A percentile compares a stretch with the other conserved stretches of the same genome.
These are phyloP conservation scores for Megaustenia siamemsis DNA, from an alignment of 2,888 invertebrate species.

Conservation along the genomic window DNA sequence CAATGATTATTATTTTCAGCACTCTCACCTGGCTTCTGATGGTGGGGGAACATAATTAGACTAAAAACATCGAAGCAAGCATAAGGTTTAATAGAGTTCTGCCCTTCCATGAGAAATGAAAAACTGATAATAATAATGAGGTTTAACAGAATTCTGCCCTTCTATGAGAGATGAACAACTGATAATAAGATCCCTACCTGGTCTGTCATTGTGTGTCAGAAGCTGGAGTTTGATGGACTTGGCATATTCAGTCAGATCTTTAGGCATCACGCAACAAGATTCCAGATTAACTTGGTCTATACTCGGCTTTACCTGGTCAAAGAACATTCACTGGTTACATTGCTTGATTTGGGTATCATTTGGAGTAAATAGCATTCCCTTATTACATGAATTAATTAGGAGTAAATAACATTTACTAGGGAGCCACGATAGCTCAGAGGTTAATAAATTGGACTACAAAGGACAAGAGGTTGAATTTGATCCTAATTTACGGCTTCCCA, in stretches of 20 bases:
- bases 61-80: neutral
- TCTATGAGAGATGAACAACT: neutral
- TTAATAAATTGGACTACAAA: too few species aligned
- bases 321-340: neutral
- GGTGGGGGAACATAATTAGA: too few species aligned
- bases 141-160: neutral
- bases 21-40: too few species aligned
- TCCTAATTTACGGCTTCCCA: too few species aligned
- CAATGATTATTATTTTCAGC: too few species aligned
- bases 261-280: conserved; percentile 95
- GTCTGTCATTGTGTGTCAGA: conserved; percentile 96
- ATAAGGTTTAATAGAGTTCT: neutral
- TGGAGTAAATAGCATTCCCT: too few species aligned
- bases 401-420: too few species aligned
- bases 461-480: too few species aligned
- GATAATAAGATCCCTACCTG: conserved; percentile 83
- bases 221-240: conserved; percentile 94
- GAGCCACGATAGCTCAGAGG: too few species aligned
- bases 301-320: conserved; percentile 86
- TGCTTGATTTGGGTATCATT: too few species aligned
- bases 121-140: neutral
- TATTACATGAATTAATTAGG: too few species aligned
- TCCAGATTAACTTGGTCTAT: conserved; percentile 96
- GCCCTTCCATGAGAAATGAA: neutral
- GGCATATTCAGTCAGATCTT: conserved; percentile 92